phyloP scores from a whole-genome alignment of 2,113 vertebrate genomes.

The Hiodon alosoides region DNA sequence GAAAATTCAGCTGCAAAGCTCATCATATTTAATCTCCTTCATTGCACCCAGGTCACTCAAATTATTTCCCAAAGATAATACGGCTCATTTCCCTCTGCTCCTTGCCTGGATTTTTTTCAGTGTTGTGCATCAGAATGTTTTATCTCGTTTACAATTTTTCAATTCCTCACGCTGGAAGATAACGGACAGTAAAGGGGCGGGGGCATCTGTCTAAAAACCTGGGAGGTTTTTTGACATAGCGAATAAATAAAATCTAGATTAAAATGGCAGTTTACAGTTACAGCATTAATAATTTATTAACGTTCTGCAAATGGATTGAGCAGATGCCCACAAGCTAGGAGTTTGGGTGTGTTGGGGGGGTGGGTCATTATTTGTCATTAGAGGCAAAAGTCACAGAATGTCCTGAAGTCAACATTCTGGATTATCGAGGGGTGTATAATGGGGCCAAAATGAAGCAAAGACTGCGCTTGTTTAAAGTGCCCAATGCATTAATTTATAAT shows the following conservation, averaged over 20 bases:
- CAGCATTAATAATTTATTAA: constrained; percentile 28
- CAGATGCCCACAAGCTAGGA: constrained; percentile 1
- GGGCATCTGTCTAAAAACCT: neutral
- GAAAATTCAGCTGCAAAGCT: constrained; percentile 17
- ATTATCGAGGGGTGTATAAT: neutral
- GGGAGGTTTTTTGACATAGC: neutral
- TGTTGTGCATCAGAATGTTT: neutral
- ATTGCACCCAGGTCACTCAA: constrained; percentile 27
- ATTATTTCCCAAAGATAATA: constrained; percentile 31
- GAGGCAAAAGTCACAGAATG: neutral
- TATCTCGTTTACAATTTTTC: neutral
- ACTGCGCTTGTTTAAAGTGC: too few species aligned
- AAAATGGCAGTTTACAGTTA: constrained; percentile 17
- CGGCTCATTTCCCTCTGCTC: constrained; percentile 1
- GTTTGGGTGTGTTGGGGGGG: neutral
- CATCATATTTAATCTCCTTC: constrained; percentile 22
- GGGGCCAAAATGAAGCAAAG: neutral
- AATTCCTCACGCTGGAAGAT: neutral
- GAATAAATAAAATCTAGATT: constrained; percentile 21
- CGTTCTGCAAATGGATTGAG: constrained; percentile 19
- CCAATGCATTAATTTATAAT: too few species aligned
- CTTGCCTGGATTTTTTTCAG: neutral
- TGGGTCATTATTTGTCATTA: constrained; percentile 8
- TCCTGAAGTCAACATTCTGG: too few species aligned
- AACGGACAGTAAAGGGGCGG: neutral